Evolutionary conservation across 2,888 invertebrate genomes (phyloP).

Genomic region (Teinopalpus imperialis): DNA sequence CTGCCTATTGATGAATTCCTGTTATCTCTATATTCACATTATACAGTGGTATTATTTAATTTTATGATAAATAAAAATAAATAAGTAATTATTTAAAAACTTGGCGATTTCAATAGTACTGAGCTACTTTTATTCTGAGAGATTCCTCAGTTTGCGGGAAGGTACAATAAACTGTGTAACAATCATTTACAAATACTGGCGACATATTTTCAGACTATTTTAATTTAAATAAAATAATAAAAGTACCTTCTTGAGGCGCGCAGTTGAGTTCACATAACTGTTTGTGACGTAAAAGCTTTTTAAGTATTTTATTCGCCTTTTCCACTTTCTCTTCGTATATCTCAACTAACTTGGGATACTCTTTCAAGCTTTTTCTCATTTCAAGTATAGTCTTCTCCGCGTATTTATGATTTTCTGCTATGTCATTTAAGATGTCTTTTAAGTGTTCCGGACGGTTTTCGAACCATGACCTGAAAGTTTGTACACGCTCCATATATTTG

Average conservation of each 20-base stretch:
- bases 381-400: slow-evolving; percentile 35
- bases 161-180: too few species aligned
- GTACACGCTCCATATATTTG: slow-evolving; percentile 31
- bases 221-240: too few species aligned
- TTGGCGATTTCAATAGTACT: too few species aligned
- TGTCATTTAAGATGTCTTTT: slow-evolving; percentile 42
- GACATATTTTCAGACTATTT: too few species aligned
- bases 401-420: slow-evolving; percentile 30
- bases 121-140: too few species aligned
- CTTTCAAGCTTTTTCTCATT: slow-evolving; percentile 28
- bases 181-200: too few species aligned
- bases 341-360: slow-evolving; percentile 29
- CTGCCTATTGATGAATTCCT: too few species aligned
- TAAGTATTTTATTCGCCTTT: slow-evolving; percentile 26
- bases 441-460: slow-evolving; percentile 42
- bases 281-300: slow-evolving; percentile 30
- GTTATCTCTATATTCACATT: too few species aligned
- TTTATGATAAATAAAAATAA: too few species aligned
- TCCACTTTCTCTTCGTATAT: slow-evolving; percentile 26
- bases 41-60: too few species aligned
- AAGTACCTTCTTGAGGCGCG: slow-evolving; percentile 27
- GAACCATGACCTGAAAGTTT: slow-evolving; percentile 33
- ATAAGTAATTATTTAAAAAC: too few species aligned
- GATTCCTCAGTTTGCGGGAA: too few species aligned
- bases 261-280: slow-evolving; percentile 40